A percentile compares a stretch with the other conserved stretches of the same genome.
Evolutionary conservation across 2,888 invertebrate genomes (phyloP).

Genomic region (Drosophila tripunctata): DNA sequence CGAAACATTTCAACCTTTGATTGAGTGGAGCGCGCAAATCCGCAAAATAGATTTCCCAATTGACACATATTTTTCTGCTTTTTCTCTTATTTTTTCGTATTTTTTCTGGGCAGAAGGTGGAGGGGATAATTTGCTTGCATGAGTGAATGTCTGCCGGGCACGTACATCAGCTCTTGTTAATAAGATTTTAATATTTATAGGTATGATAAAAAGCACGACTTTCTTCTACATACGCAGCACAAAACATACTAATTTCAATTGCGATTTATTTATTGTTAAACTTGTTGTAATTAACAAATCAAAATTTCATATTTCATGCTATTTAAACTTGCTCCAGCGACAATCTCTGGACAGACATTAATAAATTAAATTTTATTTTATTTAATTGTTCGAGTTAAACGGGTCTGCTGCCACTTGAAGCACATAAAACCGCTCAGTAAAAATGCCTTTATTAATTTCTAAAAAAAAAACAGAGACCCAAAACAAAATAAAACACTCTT

Average conservation of each 20-base stretch:
- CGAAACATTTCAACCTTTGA: slow-evolving; percentile 61
- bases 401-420: slow-evolving; percentile 48
- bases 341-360: slow-evolving; percentile 38
- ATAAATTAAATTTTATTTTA: slow-evolving; percentile 63
- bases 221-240: not conserved
- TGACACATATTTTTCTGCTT: slow-evolving; percentile 71
- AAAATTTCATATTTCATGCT: slow-evolving; percentile 17
- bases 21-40: slow-evolving; percentile 76
- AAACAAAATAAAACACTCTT: slow-evolving; percentile 1
- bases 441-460: slow-evolving; percentile 67
- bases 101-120: not conserved
- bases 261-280: slow-evolving; percentile 13
- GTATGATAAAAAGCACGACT: slow-evolving; percentile 1
- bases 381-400: slow-evolving; percentile 55
- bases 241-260: slow-evolving; percentile 1
- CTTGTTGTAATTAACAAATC: not conserved
- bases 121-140: slow-evolving; percentile 32
- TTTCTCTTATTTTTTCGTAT: not conserved
- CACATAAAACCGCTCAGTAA: slow-evolving; percentile 35
- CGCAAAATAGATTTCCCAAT: slow-evolving; percentile 80
- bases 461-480: slow-evolving; percentile 47
- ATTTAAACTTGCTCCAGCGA: slow-evolving; percentile 24
- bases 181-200: slow-evolving; percentile 74
- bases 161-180: slow-evolving; percentile 50
- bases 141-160: slow-evolving; percentile 27